A percentile compares a stretch with the other conserved stretches of the same genome.
These are phyloP conservation scores for Drosophila neotestacea DNA, from an alignment of 2,888 invertebrate genomes.

Conservation along the genomic window DNA sequence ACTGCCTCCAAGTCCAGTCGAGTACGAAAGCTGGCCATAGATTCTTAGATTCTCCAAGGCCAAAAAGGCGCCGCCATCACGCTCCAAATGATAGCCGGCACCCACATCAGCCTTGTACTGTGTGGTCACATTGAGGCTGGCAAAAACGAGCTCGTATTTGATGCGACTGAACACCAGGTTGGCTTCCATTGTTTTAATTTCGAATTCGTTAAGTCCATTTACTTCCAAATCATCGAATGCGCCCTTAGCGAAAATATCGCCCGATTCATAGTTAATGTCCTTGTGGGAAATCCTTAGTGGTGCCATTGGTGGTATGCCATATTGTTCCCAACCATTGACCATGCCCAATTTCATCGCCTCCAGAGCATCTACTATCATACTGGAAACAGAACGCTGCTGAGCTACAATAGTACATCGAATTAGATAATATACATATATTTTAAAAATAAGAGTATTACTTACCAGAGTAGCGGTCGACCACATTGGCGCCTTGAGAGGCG, in stretches of 20 bases:
- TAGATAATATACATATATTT: neutral
- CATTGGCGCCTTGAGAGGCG: conserved; percentile 48
- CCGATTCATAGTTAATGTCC: conserved; percentile 49
- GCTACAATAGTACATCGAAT: conserved; percentile 34
- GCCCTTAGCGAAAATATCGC: conserved; percentile 49
- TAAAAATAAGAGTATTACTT: conserved; percentile 3
- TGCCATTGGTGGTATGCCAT: conserved; percentile 78
- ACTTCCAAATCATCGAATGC: conserved; percentile 63
- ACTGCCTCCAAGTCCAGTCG: conserved; percentile 52
- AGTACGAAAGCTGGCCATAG: conserved; percentile 68
- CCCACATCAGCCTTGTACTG: conserved; percentile 67
- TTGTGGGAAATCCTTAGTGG: conserved; percentile 63
- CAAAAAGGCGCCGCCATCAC: conserved; percentile 73
- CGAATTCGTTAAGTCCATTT: conserved; percentile 75
- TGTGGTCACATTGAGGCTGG: conserved; percentile 63
- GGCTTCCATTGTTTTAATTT: conserved; percentile 55
- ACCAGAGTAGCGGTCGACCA: conserved; percentile 50
- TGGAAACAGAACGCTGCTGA: conserved; percentile 62
- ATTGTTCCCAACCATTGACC: conserved; percentile 71
- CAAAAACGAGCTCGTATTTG: conserved; percentile 66
- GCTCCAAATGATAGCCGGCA: conserved; percentile 48
- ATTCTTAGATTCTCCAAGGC: conserved; percentile 68
- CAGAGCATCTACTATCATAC: conserved; percentile 56
- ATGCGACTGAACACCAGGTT: conserved; percentile 60
- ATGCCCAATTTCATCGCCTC: conserved; percentile 62